Base-by-base conservation (phyloP, 2,113 vertebrate species). In the Brachypteracias leptosomus region DNA sequence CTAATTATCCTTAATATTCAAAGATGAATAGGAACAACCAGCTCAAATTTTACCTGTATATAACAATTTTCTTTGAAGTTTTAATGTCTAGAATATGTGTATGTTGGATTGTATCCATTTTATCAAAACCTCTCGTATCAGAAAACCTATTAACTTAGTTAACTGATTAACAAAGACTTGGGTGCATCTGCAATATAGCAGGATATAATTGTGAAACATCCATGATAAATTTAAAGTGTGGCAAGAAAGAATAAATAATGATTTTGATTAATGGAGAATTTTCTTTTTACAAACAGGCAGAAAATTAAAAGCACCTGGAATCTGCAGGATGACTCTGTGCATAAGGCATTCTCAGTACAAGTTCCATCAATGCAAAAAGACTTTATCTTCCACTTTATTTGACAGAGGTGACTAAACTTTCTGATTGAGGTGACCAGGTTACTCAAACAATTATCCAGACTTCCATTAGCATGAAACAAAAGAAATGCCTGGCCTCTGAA, bases 391-490 rank as follows among this genome's bases (percentile, higher is more conserved):
- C 33, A 47, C 83, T 92, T 83, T 88, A 90, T 91, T 93, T 94
- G 92, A 94, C 90, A 96, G 77, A 94, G 57, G 92, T 91, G 77
- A 74, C 94, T 89, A 82, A 95, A 92, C 95, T 84, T 88, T 95
- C 88, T 90, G 88, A 70, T 49, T 75, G 79, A 93, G 88, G 83
- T 88, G 92, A 96, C 90, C 79, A 96, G 92, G 94, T 96, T 97
- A 97, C 46, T 94, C 90, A 96, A 97, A 97, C 90, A 96, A 77
- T 86, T 80, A 84, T 59, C 51, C 88, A 96, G 82, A 80, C 71
- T 88, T 90, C 94, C 94, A 93, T 95, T 94, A 95, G 63, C 46
- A 71, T 44, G 59, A 83, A 94, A 92, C 82, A 92, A 96, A 96
- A 90, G 75, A 95, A 90, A 88, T 86, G 21, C 55, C 36, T 46